Evolutionary conservation across 1,140 invertebrate genomes (phyloP), one percentile per base, ranked within the genome.

Genomic region (Lutraria rhynchaena): DNA sequence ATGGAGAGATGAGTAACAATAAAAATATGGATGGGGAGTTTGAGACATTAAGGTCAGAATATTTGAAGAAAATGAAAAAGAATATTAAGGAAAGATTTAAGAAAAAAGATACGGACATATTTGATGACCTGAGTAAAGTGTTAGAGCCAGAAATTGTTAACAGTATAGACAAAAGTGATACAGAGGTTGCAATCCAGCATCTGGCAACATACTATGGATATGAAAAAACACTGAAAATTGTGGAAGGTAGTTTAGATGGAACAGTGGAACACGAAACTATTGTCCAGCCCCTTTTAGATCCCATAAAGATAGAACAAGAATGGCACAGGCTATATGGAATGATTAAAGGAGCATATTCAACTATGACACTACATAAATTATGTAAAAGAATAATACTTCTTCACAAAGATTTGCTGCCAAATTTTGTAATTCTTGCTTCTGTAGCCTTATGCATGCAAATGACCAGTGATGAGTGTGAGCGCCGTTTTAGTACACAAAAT

Each of bases 401-500:
- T 15, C 58, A 46, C 33, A 55, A 19, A 17, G n/a, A 53, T 24
- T 13, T n/a, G 15, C 9, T 55, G 27, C 51, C 33, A 61, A 76
- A 46, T 76, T 1, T 61, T 33, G 33, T 37, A 33, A 49, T 41
- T 29, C 33, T 76, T 44, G 57, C 73, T 7, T 19, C 27, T 27
- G 63, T 76, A 27, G 73, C 73, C 19, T 37, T 76, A 15, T 51
- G 58, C 27, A 41, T 76, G 57, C 41, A 46, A 22, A 24, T 61
- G 7, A 76, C 73, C 27, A 76, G 73, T 76, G 73, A 61, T 74
- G 53, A 74, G 19, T 41, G 55, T 60, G 55, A 60, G 24, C n/a
- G 71, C 0, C 37, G 11, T 35, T 74, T 60, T 27, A 60, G 71
- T 41, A 11, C 35, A 19, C 71, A 75, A 75, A 60, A 60, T 61